phyloP scores from a whole-genome alignment of 2,113 vertebrate genomes.

The Poeciliopsis prolifica region DNA sequence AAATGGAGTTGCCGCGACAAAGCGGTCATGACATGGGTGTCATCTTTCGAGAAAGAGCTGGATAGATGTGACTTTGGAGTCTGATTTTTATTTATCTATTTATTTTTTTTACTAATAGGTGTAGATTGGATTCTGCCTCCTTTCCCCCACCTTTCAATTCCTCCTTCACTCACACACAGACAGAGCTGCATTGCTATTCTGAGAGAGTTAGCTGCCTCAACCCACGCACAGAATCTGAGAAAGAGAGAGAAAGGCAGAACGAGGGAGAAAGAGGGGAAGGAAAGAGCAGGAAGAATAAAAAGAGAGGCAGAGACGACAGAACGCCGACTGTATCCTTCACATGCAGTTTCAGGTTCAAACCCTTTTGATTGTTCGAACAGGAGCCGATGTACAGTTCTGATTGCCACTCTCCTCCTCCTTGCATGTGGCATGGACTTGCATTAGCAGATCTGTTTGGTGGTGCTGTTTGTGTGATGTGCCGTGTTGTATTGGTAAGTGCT shows the following conservation, averaged over 20 bases:
- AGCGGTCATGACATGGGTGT: conserved; percentile 14
- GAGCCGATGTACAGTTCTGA: conserved; percentile 46
- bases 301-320: conserved; percentile 48
- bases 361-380: conserved; percentile 28
- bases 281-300: conserved; percentile 59
- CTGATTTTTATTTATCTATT: not conserved
- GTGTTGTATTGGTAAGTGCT: conserved; percentile 78
- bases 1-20: conserved; percentile 2
- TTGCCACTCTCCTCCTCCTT: conserved; percentile 30
- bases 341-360: conserved; percentile 16
- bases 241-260: conserved; percentile 77
- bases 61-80: conserved; percentile 60
- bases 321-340: conserved; percentile 44
- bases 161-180: conserved; percentile 72
- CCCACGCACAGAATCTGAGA: conserved; percentile 85
- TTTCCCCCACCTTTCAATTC: conserved; percentile 52
- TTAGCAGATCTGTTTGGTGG: conserved; percentile 59
- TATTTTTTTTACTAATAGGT: conserved; percentile 52
- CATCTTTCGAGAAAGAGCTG: conserved; percentile 35
- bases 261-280: conserved; percentile 63
- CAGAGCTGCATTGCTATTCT: conserved; percentile 85
- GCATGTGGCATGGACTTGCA: conserved; percentile 48
- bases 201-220: conserved; percentile 84
- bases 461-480: conserved; percentile 69
- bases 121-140: conserved; percentile 65